These are phyloP conservation scores for Amblyopsis hoosieri DNA, from an alignment of 2,797 vertebrate genomes.

Conservation along the genomic window DNA sequence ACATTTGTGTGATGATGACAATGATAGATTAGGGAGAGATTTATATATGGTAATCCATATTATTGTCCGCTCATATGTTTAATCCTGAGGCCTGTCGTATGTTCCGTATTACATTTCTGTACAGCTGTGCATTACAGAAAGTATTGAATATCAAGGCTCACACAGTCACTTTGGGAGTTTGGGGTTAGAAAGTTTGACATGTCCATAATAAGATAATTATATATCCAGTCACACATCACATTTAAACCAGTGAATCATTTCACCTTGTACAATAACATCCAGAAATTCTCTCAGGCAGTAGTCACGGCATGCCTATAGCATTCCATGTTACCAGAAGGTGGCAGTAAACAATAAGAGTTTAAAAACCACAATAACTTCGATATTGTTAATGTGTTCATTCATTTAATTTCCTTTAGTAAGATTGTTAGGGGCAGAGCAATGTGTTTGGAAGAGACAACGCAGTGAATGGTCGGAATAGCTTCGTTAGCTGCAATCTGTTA, in stretches of 20 bases:
- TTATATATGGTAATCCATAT: not conserved
- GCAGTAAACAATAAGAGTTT: slow-evolving; percentile 51
- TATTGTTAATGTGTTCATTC: no score
- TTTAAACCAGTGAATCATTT: slow-evolving; percentile 45
- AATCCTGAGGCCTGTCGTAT: not conserved
- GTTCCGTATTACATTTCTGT: not conserved
- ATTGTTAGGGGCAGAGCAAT: no score
- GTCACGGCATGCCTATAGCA: not conserved
- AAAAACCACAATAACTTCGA: slow-evolving; percentile 12
- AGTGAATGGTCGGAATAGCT: no score
- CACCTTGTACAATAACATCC: slow-evolving; percentile 28
- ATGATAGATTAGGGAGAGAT: slow-evolving; percentile 1
- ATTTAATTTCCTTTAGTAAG: no score
- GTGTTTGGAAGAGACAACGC: no score
- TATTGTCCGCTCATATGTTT: not conserved
- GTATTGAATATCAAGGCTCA: slow-evolving; percentile 10
- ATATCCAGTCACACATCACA: slow-evolving; percentile 41
- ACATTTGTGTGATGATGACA: not conserved
- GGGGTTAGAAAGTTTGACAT: slow-evolving; percentile 25
- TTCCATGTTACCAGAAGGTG: slow-evolving; percentile 61
- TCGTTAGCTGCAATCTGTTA: no score
- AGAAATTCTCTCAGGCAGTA: slow-evolving; percentile 2
- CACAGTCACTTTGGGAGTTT: slow-evolving; percentile 18
- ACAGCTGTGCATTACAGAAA: not conserved
- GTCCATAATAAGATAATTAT: slow-evolving; percentile 33